These are phyloP conservation scores for Drosophila saltans DNA, from an alignment of 1,140 invertebrate genomes.

Conservation along the genomic window DNA sequence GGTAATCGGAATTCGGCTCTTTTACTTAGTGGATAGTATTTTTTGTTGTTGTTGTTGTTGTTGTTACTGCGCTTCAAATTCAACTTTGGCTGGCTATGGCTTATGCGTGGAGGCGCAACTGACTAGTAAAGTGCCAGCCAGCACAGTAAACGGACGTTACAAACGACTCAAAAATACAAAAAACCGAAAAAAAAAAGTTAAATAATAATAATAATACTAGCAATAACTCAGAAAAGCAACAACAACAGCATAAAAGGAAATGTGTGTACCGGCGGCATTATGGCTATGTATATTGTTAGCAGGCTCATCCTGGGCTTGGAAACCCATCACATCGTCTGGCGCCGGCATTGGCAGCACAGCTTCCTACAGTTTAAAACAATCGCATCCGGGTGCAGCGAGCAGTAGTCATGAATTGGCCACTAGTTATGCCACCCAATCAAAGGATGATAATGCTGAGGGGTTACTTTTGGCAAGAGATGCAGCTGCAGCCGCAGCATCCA, in stretches of 20 bases:
- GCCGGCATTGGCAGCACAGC: slow-evolving; percentile 39
- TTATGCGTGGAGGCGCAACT: slow-evolving; percentile 63
- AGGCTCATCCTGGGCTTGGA: slow-evolving; percentile 54
- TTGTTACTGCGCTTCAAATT: slow-evolving; percentile 44
- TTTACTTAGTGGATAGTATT: too few relatives aligned
- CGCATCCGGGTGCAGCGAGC: slow-evolving; percentile 71
- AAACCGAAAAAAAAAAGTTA: not conserved
- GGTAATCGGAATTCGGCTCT: too few relatives aligned
- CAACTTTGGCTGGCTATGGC: slow-evolving; percentile 50
- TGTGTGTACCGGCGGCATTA: slow-evolving; percentile 9
- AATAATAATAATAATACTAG: not conserved
- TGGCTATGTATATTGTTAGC: slow-evolving; percentile 17
- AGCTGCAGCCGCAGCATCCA: not conserved
- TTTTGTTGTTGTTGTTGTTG: slow-evolving; percentile 33
- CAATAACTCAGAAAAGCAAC: too few relatives aligned
- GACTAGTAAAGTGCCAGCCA: slow-evolving; percentile 78
- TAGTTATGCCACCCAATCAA: slow-evolving; percentile 52
- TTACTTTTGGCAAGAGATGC: slow-evolving; percentile 6
- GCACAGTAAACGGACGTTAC: slow-evolving; percentile 67
- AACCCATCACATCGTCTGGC: slow-evolving; percentile 58
- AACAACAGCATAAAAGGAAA: not conserved
- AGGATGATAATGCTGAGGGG: slow-evolving; percentile 28
- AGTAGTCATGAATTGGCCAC: slow-evolving; percentile 65
- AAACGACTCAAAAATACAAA: slow-evolving; percentile 37
- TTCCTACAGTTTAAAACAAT: slow-evolving; percentile 73